Evolutionary conservation across 64 coral and sea anemone genomes (phyloP).

Genomic region (Orbicella faveolata): DNA sequence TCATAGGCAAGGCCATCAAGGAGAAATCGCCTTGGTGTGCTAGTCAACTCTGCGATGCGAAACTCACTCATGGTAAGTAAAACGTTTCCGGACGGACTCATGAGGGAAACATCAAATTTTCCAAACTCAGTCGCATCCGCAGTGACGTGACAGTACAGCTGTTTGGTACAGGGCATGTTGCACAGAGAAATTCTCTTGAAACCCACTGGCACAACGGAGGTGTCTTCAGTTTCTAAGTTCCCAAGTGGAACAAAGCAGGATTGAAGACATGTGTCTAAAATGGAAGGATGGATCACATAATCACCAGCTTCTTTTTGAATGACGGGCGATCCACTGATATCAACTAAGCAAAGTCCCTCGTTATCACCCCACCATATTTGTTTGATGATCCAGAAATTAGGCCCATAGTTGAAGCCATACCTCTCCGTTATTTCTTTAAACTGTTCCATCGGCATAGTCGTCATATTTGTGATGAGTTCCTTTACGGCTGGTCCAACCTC

Average conservation of each 20-base stretch:
- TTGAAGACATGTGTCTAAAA: slow-evolving; percentile 71
- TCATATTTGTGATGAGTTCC: slow-evolving; percentile 26
- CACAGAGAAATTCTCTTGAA: slow-evolving; percentile 5
- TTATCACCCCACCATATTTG: background rate
- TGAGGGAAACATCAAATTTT: slow-evolving; percentile 22
- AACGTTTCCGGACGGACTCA: slow-evolving; percentile 23
- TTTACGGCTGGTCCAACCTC: background rate
- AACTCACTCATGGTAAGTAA: slow-evolving; percentile 31
- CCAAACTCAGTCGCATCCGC: background rate
- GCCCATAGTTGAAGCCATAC: slow-evolving; percentile 61
- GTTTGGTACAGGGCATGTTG: background rate
- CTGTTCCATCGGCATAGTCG: slow-evolving; percentile 18
- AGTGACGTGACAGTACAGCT: slow-evolving; percentile 28
- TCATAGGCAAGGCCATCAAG: slow-evolving; percentile 37
- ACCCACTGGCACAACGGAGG: slow-evolving; percentile 37
- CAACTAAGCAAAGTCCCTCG: slow-evolving; percentile 24
- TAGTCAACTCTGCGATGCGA: slow-evolving; percentile 10
- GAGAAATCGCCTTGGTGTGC: background rate
- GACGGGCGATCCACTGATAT: background rate
- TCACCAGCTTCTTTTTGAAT: background rate
- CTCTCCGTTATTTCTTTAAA: slow-evolving; percentile 11
- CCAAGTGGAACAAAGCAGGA: slow-evolving; percentile 28
- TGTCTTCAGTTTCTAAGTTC: background rate
- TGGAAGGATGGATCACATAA: slow-evolving; percentile 61
- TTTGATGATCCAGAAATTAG: slow-evolving; percentile 41